A percentile compares a stretch with the other conserved stretches of the same genome.
These are phyloP conservation scores for Sceliomorpha sp. DNA, from an alignment of 2,888 invertebrate species.

Conservation along the genomic window DNA sequence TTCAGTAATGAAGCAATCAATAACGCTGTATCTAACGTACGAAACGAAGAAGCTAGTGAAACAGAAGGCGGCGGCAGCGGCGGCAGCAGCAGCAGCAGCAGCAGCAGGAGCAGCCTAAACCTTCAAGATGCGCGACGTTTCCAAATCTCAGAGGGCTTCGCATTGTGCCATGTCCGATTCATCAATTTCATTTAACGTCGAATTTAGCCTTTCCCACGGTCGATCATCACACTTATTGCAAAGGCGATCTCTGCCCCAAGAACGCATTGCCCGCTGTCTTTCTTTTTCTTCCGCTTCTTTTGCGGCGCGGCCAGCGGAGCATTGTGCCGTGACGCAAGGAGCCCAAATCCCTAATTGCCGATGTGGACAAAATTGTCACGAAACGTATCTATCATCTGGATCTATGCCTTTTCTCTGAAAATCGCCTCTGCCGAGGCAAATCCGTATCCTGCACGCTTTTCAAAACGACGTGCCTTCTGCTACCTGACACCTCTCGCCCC, in stretches of 20 bases:
- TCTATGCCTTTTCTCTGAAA: constrained; percentile 38
- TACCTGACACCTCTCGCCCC: too few species aligned
- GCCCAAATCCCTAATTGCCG: constrained; percentile 51
- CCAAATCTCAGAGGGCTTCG: constrained; percentile 18
- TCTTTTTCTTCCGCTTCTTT: constrained; percentile 28
- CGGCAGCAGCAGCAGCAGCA: too few species aligned
- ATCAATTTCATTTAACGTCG: constrained; percentile 49
- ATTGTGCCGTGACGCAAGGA: constrained; percentile 52
- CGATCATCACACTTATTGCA: constrained; percentile 43
- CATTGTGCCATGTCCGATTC: constrained; percentile 41
- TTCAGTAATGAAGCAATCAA: too few species aligned
- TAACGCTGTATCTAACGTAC: too few species aligned
- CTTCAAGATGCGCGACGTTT: too few species aligned
- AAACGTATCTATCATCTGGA: constrained; percentile 62
- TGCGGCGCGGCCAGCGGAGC: too few species aligned
- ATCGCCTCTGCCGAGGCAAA: too few species aligned
- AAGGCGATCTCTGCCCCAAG: constrained; percentile 14
- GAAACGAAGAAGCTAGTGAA: too few species aligned
- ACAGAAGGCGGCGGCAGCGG: too few species aligned
- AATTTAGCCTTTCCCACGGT: constrained; percentile 39
- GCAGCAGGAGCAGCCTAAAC: too few species aligned
- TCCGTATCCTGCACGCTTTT: too few species aligned
- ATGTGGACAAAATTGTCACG: constrained; percentile 55
- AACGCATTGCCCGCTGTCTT: constrained; percentile 6
- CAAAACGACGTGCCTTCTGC: too few species aligned